Conservation (phyloP, 2,113 vertebrate genomes). For the Ptychochromis oligacanthus region DNA sequence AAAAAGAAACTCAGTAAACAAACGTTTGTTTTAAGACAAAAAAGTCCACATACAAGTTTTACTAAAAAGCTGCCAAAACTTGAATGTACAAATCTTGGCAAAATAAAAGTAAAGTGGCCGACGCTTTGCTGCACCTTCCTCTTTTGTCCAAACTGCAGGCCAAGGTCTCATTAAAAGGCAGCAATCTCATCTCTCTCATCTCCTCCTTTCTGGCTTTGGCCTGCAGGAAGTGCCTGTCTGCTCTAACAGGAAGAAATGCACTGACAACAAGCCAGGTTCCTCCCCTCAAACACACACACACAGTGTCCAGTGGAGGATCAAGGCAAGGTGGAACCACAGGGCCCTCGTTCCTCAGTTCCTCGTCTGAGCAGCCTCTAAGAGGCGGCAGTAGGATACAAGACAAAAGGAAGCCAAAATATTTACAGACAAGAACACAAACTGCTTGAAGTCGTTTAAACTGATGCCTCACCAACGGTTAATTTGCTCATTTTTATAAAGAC, state of each 20-base stretch:
- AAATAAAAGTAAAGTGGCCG: slow-evolving; percentile 17
- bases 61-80: not conserved
- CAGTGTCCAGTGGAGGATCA: slow-evolving; percentile 34
- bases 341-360: slow-evolving; percentile 23
- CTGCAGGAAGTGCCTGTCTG: slow-evolving; percentile 57
- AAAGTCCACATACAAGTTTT: not conserved
- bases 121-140: not conserved
- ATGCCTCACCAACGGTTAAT: not conserved
- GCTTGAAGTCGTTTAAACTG: not conserved
- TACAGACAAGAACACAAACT: not conserved
- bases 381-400: slow-evolving; percentile 16
- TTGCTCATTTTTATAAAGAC: not conserved
- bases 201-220: slow-evolving; percentile 5
- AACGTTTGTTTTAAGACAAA: not conserved
- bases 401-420: not conserved
- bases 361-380: not conserved
- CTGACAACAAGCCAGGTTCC: slow-evolving; percentile 41
- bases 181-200: slow-evolving; percentile 13
- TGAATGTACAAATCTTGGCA: not conserved
- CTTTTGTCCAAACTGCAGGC: not conserved
- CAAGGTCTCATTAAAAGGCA: not conserved
- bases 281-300: not conserved
- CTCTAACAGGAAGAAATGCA: slow-evolving; percentile 60
- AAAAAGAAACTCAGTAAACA: not conserved
- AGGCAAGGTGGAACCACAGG: slow-evolving; percentile 22